Conservation (phyloP, 2,113 vertebrate genomes). For the Baryphthengus martii region DNA sequence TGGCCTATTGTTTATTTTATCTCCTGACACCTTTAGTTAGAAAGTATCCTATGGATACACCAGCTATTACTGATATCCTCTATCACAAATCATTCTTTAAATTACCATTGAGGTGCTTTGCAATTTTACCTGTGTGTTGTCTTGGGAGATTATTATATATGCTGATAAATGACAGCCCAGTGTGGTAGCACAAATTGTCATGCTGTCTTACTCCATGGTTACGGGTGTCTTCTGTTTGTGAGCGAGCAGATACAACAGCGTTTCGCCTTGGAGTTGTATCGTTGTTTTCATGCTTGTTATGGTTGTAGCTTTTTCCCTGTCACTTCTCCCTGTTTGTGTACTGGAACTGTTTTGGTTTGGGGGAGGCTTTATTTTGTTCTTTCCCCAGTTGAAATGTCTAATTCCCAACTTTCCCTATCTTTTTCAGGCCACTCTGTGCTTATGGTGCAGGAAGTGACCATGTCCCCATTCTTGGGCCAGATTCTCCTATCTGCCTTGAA, state of each 20-base stretch:
- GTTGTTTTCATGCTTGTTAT: background rate
- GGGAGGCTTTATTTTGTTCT: background rate
- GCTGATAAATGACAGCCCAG: background rate
- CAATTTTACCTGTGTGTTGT: background rate
- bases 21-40: background rate
- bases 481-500: slow-evolving; percentile 35
- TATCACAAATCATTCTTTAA: background rate
- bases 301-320: background rate
- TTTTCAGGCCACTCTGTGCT: slow-evolving; percentile 53
- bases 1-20: background rate
- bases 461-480: slow-evolving; percentile 33
- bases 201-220: background rate
- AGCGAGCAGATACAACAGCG: background rate
- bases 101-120: background rate
- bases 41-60: background rate
- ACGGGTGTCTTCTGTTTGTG: background rate
- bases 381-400: background rate
- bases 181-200: background rate
- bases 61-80: background rate
- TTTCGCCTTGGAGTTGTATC: background rate
- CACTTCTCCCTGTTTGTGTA: background rate
- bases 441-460: slow-evolving; percentile 45
- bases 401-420: background rate
- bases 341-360: background rate
- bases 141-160: background rate